A percentile compares a stretch with the other conserved stretches of the same genome.
These are phyloP conservation scores for Pangasius larnaudii DNA, from an alignment of 2,797 vertebrate genomes.

Conservation along the genomic window DNA sequence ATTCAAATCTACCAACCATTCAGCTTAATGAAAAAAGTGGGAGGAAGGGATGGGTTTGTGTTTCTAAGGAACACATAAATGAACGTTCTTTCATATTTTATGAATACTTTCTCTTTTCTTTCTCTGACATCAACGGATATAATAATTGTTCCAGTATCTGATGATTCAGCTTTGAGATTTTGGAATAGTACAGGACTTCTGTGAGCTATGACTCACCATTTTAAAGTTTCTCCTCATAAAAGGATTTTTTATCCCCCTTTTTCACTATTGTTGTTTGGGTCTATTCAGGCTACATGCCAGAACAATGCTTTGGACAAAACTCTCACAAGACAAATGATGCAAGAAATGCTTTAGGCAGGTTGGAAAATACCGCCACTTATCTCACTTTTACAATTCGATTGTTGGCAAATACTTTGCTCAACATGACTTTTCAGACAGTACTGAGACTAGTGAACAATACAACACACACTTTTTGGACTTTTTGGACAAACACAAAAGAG, in stretches of 20 bases:
- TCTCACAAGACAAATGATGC: slow-evolving; percentile 22
- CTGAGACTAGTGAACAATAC: slow-evolving; percentile 40
- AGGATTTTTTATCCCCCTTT: neutral
- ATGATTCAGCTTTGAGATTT: slow-evolving; percentile 32
- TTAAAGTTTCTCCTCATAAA: slow-evolving; percentile 31
- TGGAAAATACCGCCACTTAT: slow-evolving; percentile 34
- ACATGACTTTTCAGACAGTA: neutral
- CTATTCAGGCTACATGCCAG: slow-evolving; percentile 27
- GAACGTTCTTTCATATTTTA: neutral
- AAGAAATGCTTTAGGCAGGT: slow-evolving; percentile 8
- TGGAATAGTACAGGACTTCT: slow-evolving; percentile 14
- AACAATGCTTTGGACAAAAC: slow-evolving; percentile 26
- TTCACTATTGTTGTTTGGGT: slow-evolving; percentile 20
- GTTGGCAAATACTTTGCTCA: slow-evolving; percentile 8
- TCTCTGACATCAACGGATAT: neutral
- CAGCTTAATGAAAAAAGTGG: neutral
- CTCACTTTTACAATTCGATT: slow-evolving; percentile 36
- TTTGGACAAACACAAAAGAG: neutral
- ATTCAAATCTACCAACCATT: neutral
- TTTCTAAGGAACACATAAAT: slow-evolving; percentile 3
- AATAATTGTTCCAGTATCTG: neutral
- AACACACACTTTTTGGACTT: slow-evolving; percentile 9
- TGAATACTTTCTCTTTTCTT: neutral
- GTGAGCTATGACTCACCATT: slow-evolving; percentile 36
- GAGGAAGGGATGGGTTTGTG: neutral